phyloP scores from a whole-genome alignment of 1,140 invertebrate genomes.

The Drosophila bocqueti region DNA sequence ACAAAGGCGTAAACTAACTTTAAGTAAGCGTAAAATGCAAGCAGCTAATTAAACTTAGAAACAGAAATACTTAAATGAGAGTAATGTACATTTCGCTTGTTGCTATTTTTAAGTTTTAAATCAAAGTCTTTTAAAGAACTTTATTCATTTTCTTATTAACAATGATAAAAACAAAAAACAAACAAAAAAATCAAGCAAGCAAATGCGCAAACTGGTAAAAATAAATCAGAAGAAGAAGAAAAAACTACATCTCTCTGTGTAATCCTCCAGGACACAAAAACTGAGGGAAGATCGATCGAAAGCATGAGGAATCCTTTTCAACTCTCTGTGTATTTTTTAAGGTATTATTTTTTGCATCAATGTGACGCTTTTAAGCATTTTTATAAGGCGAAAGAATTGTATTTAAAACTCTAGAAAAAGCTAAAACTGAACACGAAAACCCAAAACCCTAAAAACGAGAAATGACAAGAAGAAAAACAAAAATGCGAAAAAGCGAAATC shows the following conservation, averaged over 20 bases:
- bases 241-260: slow-evolving; percentile 60
- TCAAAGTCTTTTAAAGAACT: slow-evolving; percentile 84
- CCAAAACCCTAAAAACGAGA: slow-evolving; percentile 31
- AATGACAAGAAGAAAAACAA: slow-evolving; percentile 24
- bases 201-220: slow-evolving; percentile 53
- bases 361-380: slow-evolving; percentile 78
- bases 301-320: slow-evolving; percentile 57
- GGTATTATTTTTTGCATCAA: slow-evolving; percentile 79
- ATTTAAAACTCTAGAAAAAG: slow-evolving; percentile 69
- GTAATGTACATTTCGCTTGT: slow-evolving; percentile 83
- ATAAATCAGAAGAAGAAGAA: slow-evolving; percentile 37
- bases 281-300: slow-evolving; percentile 35
- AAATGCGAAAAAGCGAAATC: slow-evolving; percentile 54
- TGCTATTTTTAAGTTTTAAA: slow-evolving; percentile 84
- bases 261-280: slow-evolving; percentile 55
- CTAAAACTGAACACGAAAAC: slow-evolving; percentile 44
- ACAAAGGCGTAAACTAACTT: slow-evolving; percentile 62
- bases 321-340: slow-evolving; percentile 77
- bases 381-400: slow-evolving; percentile 72
- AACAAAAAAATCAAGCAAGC: slow-evolving; percentile 37
- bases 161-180: slow-evolving; percentile 61
- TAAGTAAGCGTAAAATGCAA: slow-evolving; percentile 54
- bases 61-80: slow-evolving; percentile 54
- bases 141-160: slow-evolving; percentile 76
- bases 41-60: slow-evolving; percentile 58